Evolutionary conservation across 2,797 vertebrate genomes (phyloP).

Genomic region (Eupleurogrammus muticus): DNA sequence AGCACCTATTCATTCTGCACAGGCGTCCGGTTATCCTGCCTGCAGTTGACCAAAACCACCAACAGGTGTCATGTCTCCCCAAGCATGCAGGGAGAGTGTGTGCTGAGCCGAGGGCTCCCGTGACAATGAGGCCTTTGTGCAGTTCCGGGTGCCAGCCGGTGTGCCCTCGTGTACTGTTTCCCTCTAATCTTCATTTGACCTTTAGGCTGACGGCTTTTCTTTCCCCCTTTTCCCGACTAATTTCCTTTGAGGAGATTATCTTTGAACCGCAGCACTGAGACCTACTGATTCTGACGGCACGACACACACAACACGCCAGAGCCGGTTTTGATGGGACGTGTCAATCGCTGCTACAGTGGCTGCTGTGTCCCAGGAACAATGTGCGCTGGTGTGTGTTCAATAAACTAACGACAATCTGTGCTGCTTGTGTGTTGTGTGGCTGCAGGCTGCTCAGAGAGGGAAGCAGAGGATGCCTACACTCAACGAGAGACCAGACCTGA

Average conservation of each 20-base stretch:
- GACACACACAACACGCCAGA: conserved; percentile 36
- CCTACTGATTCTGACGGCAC: conserved; percentile 54
- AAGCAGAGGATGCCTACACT: not conserved
- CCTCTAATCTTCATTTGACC: conserved; percentile 83
- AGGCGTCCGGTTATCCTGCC: conserved; percentile 9
- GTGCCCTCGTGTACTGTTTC: conserved; percentile 81
- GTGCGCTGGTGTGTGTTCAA: conserved; percentile 25
- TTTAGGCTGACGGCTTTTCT: conserved; percentile 78
- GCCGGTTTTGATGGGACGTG: conserved; percentile 39
- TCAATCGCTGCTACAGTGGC: conserved; percentile 11
- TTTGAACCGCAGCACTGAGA: conserved; percentile 49
- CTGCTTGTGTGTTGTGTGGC: conserved; percentile 20
- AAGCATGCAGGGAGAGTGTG: conserved; percentile 36
- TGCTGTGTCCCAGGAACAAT: conserved; percentile 17
- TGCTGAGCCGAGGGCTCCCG: conserved; percentile 66
- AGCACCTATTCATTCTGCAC: not conserved
- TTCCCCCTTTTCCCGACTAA: conserved; percentile 64
- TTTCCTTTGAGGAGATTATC: conserved; percentile 78
- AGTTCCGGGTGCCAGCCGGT: conserved; percentile 77
- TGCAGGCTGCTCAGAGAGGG: conserved; percentile 10
- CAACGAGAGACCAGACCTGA: not conserved
- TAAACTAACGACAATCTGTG: conserved; percentile 41
- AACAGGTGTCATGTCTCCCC: conserved; percentile 77
- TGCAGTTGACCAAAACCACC: conserved; percentile 73
- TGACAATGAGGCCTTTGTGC: conserved; percentile 83